These are phyloP conservation scores for Aphis gossypii DNA, from an alignment of 1,140 invertebrate genomes.

Conservation along the genomic window DNA sequence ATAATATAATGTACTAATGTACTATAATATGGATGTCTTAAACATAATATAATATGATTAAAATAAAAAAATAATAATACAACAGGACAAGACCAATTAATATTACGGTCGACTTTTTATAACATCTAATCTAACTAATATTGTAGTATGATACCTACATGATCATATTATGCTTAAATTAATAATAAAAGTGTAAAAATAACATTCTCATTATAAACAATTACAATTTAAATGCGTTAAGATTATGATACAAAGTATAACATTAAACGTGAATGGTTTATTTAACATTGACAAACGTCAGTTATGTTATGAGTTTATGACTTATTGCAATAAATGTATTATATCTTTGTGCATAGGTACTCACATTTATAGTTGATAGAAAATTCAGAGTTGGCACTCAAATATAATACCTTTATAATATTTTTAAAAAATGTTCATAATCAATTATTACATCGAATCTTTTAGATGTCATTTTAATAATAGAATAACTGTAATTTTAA, in stretches of 20 bases:
- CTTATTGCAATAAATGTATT: neutral
- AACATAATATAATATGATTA: neutral
- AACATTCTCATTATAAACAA: neutral
- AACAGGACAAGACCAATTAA: neutral
- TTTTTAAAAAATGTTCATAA: neutral
- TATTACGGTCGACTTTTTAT: neutral
- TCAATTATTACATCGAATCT: neutral
- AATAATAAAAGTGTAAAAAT: too few species aligned
- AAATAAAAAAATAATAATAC: constrained; percentile 10
- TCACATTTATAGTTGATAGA: neutral
- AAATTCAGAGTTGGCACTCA: neutral
- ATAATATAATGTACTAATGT: neutral
- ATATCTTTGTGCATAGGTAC: neutral
- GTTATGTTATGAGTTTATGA: neutral
- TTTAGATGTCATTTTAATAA: neutral
- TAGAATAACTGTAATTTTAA: neutral
- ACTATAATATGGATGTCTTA: neutral
- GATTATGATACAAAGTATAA: neutral
- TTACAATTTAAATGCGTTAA: neutral
- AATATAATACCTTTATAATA: neutral
- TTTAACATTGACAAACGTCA: neutral
- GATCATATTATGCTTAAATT: neutral
- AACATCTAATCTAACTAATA: neutral
- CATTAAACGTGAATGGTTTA: neutral
- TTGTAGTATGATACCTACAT: neutral